Evolutionary conservation across 2,888 invertebrate species (phyloP), one percentile per base, ranked within the genome.

Genomic region (Nomada fabriciana): DNA sequence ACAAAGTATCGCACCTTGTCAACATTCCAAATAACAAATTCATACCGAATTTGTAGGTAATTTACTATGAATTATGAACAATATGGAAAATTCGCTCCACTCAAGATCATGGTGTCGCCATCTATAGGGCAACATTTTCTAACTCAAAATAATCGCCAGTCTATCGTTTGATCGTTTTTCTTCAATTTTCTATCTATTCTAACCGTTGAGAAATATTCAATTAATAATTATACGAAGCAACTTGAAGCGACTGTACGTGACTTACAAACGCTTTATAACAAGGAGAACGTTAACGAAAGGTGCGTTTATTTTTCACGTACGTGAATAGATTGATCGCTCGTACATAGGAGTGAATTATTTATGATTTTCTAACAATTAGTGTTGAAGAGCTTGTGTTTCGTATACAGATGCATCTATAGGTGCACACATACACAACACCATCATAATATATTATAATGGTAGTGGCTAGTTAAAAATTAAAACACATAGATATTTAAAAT

Each of bases 401-500:
- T 57, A 15, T 20, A 42, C 9, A 36, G 15, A 13, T 0, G 7
- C 18, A 57, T 7, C 2, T 15, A n/a, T 20, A 20, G 15, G 15
- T 5, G 5, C 15, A 50, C 13, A 20, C 20, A 13, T 7, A 43
- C 10, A n/a, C n/a, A 43, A 18, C 36, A 36, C 36, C 7, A 43
- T 25, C 2, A 25, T 25, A 25, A 13, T 20, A 13, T 63, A 23
- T 63, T 36, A 36, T 7, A 20, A 29, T 18, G 18, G 11, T 10
- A 29, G n/a, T 53, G 20, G n/a, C n/a, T 52, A 15, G 11, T 20
- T 60, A 53, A 29, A 29, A n/a, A 60, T 75, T 10, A 42, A 15
- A 43, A 50, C 13, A 15, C 18, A 18, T 20, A 59, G 11, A n/a
- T 18, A 10, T 13, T 60, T 61, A 52, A 71, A 53, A 82, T 75